phyloP scores from a whole-genome alignment of 2,113 vertebrate genomes.

The Thamnophis sirtalis region DNA sequence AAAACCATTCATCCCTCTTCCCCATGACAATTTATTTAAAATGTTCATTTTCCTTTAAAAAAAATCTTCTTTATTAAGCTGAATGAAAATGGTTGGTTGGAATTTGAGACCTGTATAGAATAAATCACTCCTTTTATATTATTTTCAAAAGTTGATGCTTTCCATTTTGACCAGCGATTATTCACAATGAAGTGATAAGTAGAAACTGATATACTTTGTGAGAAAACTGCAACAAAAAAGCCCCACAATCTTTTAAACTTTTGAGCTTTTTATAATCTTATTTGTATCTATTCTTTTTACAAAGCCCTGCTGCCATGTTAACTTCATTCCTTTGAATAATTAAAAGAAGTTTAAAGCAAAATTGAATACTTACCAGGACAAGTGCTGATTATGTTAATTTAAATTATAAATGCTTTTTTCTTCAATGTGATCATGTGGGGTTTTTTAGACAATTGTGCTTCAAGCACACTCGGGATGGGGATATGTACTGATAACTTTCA shows the following conservation, averaged over 20 bases:
- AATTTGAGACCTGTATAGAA: constrained; percentile 19
- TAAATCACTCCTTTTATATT: constrained; percentile 35
- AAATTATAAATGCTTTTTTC: constrained; percentile 65
- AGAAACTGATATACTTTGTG: not conserved
- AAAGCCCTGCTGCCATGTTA: constrained; percentile 42
- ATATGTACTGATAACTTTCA: constrained; percentile 51
- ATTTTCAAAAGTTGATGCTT: not conserved
- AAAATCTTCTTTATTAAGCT: not conserved
- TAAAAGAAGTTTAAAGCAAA: constrained; percentile 66
- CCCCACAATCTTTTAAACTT: constrained; percentile 33
- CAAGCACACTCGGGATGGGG: constrained; percentile 49
- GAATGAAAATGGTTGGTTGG: constrained; percentile 2
- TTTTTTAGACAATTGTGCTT: constrained; percentile 58
- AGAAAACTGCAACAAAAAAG: constrained; percentile 27
- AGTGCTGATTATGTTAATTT: constrained; percentile 68
- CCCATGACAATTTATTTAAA: not conserved
- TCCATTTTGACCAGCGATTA: constrained; percentile 18
- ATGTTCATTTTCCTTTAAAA: not conserved
- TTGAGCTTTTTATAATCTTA: constrained; percentile 42
- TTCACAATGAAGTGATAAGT: not conserved
- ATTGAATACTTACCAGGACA: constrained; percentile 63
- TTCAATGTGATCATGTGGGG: constrained; percentile 52
- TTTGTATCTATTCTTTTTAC: constrained; percentile 51
- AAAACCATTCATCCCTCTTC: not conserved
- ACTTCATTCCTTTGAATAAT: constrained; percentile 60